Percentiles rank a stretch among this genome's conserved stretches.
Conservation (phyloP, 2,797 vertebrate species). For the Lagocephalus sceleratus region DNA sequence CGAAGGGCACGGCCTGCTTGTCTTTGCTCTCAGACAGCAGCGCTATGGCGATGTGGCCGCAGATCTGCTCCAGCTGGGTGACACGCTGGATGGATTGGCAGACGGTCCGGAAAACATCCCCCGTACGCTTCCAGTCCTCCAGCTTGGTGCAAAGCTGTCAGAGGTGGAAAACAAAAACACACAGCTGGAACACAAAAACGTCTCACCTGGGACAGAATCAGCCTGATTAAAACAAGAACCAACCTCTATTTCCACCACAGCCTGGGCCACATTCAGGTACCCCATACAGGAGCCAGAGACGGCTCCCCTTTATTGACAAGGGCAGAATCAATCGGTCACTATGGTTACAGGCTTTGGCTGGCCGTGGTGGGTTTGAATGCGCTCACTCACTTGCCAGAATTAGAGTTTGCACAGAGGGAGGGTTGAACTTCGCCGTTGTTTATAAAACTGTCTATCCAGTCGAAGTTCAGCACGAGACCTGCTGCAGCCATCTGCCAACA, state of each 20-base stretch:
- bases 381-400: constrained; percentile 42
- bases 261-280: constrained; percentile 47
- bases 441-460: constrained; percentile 47
- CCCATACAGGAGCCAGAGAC: constrained; percentile 28
- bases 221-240: constrained; percentile 9
- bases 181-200: neutral
- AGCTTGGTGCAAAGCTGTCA: constrained; percentile 83
- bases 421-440: constrained; percentile 49
- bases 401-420: constrained; percentile 1
- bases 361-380: no score
- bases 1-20: constrained; percentile 81
- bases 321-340: neutral
- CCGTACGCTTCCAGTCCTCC: constrained; percentile 84
- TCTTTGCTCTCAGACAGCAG: constrained; percentile 78
- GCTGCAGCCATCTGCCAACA: constrained; percentile 51
- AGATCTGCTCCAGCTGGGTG: constrained; percentile 80
- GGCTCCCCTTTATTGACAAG: constrained; percentile 28
- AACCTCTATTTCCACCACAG: constrained; percentile 72
- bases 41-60: constrained; percentile 74
- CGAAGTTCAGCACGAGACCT: constrained; percentile 53
- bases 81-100: constrained; percentile 73
- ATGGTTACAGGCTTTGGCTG: neutral
- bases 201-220: neutral
- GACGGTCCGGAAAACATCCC: constrained; percentile 76
- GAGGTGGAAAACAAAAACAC: constrained; percentile 16